These are phyloP conservation scores for Misgurnus anguillicaudatus DNA, from an alignment of 2,113 vertebrate species.

Conservation along the genomic window DNA sequence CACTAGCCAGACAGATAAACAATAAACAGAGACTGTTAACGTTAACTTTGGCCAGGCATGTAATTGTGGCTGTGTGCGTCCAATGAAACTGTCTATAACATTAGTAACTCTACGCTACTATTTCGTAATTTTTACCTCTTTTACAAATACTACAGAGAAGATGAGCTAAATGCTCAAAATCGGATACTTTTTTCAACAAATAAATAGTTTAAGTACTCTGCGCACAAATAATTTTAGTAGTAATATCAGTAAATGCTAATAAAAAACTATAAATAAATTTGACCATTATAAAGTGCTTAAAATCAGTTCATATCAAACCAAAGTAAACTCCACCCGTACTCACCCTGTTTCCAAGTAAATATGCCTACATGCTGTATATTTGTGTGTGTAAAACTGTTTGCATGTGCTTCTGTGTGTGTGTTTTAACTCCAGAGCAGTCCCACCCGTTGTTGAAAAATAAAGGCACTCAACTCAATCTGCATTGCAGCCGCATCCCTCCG, in stretches of 20 bases:
- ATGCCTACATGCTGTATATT: constrained; percentile 24
- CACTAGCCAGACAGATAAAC: too few species aligned
- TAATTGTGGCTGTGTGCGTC: too few species aligned
- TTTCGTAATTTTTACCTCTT: too few species aligned
- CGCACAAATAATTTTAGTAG: not conserved
- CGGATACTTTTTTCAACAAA: not conserved
- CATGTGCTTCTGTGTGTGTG: constrained; percentile 33
- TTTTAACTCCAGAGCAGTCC: constrained; percentile 72
- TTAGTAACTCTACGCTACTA: too few species aligned
- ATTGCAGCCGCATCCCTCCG: constrained; percentile 70
- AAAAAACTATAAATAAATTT: not conserved
- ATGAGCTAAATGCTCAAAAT: too few species aligned
- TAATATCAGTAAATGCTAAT: not conserved
- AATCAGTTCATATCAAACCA: constrained; percentile 48
- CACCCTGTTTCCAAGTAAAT: not conserved
- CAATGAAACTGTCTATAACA: too few species aligned
- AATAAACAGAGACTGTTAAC: too few species aligned
- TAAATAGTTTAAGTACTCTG: not conserved
- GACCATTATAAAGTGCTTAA: constrained; percentile 78
- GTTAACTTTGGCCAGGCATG: too few species aligned
- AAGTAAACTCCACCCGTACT: not conserved
- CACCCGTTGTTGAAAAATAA: constrained; percentile 95
- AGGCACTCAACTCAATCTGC: constrained; percentile 92
- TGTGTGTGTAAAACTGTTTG: constrained; percentile 52
- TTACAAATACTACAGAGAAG: too few species aligned